Evolutionary conservation across 2,113 vertebrate genomes (phyloP).

Genomic region (Oncorhynchus tshawytscha): DNA sequence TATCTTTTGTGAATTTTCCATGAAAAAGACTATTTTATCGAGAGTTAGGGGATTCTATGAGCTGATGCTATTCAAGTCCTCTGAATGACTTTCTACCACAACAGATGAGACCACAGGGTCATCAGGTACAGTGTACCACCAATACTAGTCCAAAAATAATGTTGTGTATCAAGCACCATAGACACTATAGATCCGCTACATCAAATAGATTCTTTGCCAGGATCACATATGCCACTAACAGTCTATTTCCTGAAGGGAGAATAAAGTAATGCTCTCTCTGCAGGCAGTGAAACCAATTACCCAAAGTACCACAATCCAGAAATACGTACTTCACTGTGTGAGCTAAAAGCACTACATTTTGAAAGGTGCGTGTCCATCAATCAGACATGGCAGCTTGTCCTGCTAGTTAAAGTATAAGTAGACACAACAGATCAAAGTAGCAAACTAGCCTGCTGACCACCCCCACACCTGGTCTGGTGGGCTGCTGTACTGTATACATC

Average conservation of each 20-base stretch:
- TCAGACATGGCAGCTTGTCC: neutral
- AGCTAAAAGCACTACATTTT: neutral
- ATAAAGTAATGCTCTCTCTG: neutral
- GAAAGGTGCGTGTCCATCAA: too few species aligned
- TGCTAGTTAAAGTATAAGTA: too few species aligned
- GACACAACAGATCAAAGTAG: too few species aligned
- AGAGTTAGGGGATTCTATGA: conserved; percentile 23
- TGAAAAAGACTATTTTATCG: conserved; percentile 16
- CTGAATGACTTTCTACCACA: conserved; percentile 10
- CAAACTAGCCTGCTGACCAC: conserved; percentile 17
- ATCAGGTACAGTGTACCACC: neutral
- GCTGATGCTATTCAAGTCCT: conserved; percentile 7
- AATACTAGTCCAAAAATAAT: neutral
- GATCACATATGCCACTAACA: neutral
- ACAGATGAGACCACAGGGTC: neutral
- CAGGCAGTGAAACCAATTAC: neutral
- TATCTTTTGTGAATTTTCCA: too few species aligned
- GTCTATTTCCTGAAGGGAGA: neutral
- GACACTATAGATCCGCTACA: neutral
- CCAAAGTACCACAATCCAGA: neutral
- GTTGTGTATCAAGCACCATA: too few species aligned
- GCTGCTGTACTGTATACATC: conserved; percentile 24
- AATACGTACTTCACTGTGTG: neutral
- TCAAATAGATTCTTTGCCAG: conserved; percentile 6
- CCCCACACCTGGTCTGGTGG: conserved; percentile 18